Evolutionary conservation across 2,888 invertebrate species (phyloP).

Genomic region (Neoscelio sp.): DNA sequence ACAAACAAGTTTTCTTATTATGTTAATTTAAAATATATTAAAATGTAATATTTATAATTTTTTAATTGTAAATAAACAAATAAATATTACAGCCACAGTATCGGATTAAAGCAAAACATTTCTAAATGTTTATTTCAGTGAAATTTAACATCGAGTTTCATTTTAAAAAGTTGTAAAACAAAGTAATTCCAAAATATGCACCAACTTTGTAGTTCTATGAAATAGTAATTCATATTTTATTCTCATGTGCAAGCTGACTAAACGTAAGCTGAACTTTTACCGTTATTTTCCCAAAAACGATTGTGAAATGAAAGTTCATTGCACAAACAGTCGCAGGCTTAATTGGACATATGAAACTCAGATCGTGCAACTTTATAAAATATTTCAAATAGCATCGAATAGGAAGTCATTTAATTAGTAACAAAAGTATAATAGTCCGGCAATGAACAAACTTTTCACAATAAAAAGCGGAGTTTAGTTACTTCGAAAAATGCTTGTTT

Average conservation of each 20-base stretch:
- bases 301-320: constrained; percentile 42
- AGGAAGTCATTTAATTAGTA: constrained; percentile 40
- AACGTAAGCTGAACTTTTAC: constrained; percentile 27
- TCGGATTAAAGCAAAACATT: not conserved
- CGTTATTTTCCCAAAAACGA: constrained; percentile 43
- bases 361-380: constrained; percentile 27
- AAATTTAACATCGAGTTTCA: not conserved
- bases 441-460: constrained; percentile 44
- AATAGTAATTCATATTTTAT: constrained; percentile 48
- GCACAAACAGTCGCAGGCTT: constrained; percentile 31
- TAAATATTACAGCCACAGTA: no score
- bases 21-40: no score
- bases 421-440: constrained; percentile 17
- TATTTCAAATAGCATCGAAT: constrained; percentile 30
- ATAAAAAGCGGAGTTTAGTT: constrained; percentile 37
- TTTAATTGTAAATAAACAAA: no score
- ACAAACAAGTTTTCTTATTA: no score
- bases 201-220: constrained; percentile 19
- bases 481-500: constrained; percentile 41
- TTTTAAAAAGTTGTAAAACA: constrained; percentile 28
- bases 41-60: no score
- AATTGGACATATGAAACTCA: constrained; percentile 50
- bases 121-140: not conserved
- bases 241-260: constrained; percentile 42
- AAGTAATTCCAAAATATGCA: constrained; percentile 24